Evolutionary conservation across 2,113 vertebrate species (phyloP).

Genomic region (Onychostruthus taczanowskii): DNA sequence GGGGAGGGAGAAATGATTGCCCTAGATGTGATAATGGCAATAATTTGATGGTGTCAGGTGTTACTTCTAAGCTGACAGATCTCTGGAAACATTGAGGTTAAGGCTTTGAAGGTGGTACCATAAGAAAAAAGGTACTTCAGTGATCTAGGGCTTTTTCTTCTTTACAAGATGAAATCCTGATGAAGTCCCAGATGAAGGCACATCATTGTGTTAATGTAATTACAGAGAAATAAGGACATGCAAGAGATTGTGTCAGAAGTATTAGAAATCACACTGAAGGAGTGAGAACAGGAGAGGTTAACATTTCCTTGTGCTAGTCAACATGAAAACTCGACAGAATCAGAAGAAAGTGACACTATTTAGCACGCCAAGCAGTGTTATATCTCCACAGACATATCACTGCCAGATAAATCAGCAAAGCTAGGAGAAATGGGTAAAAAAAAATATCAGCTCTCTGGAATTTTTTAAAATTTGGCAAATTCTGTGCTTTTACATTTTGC

Average conservation of each 20-base stretch:
- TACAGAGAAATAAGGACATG: conserved; percentile 62
- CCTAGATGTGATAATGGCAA: conserved; percentile 52
- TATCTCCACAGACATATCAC: not conserved
- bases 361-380: not conserved
- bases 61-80: conserved; percentile 59
- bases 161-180: conserved; percentile 54
- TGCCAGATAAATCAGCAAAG: not conserved
- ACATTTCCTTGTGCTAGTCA: conserved; percentile 41
- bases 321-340: conserved; percentile 41
- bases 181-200: conserved; percentile 62
- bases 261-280: conserved; percentile 58
- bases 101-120: conserved; percentile 65
- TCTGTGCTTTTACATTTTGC: not conserved
- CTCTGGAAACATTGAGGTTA: conserved; percentile 54
- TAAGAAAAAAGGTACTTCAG: conserved; percentile 37
- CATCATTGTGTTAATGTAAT: conserved; percentile 69
- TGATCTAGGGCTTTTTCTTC: conserved; percentile 29
- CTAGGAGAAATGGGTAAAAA: not conserved
- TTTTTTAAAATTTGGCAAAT: not conserved
- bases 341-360: conserved; percentile 25
- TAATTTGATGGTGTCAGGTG: conserved; percentile 39
- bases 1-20: conserved; percentile 42
- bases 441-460: not conserved
- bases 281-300: conserved; percentile 48
- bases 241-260: conserved; percentile 47